Evolutionary conservation across 2,888 invertebrate genomes (phyloP), one percentile per base, ranked within the genome.

Genomic region (Troglohyphantes excavatus): DNA sequence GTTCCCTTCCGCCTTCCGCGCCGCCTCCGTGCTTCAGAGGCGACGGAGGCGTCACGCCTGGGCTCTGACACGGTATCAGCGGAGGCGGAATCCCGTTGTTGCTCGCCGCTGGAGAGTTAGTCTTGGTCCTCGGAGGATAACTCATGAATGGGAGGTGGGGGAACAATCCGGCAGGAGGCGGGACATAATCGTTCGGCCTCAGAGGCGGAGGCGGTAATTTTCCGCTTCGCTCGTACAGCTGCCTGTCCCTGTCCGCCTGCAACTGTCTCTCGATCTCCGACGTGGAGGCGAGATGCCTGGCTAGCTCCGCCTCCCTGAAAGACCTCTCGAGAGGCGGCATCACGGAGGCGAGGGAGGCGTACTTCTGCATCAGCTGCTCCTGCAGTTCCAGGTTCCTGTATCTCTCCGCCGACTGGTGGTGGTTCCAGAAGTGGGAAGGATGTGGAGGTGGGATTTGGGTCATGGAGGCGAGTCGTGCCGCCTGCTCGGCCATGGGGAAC

Each of bases 301-400:
- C 75, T 2, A 91, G 72, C 53, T 91, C 91, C 0, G 81, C 85
- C 29, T 91, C 89, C n/a, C 53, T 13, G 53, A 53, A 53, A 5
- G 39, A 39, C 39, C 39, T 39, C 39, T 39, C 39, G 9, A 39
- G 7, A 7, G 13, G 3, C 9, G 39, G 39, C n/a, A n/a, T n/a
- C n/a, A n/a, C n/a, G 23, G 88, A 84, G 7, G 79, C 59, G n/a
- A 88, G 21, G n/a, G 88, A 76, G 68, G 90, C 90, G 17, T 91
- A 91, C 61, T 88, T 90, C 33, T 91, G 91, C 86, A 91, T 84
- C 61, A 91, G 67, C 19, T 91, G 86, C 43, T 90, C 90, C 2
- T 85, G 84, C 39, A 85, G 59, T 23, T 91, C 91, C 29, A 91
- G 27, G 76, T 72, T 88, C 13, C 90, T 78, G 59, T 82, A 88